Conservation (phyloP, 2,888 invertebrate species). For the Chouioia cunea region DNA sequence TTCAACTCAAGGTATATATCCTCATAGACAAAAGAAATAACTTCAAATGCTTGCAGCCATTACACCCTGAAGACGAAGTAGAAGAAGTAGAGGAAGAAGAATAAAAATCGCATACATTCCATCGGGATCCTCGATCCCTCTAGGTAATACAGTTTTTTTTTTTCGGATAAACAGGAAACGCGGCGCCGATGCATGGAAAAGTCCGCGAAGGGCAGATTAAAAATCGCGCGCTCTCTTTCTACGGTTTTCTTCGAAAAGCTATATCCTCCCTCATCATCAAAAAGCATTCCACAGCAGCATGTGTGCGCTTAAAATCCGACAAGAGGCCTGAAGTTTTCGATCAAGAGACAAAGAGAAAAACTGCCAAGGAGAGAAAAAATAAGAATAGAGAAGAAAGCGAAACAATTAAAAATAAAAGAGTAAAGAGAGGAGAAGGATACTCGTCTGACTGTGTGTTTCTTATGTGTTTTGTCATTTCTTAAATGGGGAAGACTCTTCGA, state of each 20-base stretch:
- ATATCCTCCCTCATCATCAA: slow-evolving; percentile 26
- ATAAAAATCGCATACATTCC: background rate
- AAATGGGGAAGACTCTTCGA: no score
- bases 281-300: background rate
- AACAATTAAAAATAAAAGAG: slow-evolving; percentile 37
- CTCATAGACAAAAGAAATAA: background rate
- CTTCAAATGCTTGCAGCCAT: background rate
- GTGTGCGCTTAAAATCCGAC: background rate
- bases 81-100: no score
- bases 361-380: slow-evolving; percentile 15
- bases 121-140: background rate
- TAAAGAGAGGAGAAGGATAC: background rate
- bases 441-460: no score
- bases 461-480: no score
- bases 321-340: background rate
- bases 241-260: slow-evolving; percentile 46
- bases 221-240: slow-evolving; percentile 44
- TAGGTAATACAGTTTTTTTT: background rate
- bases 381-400: background rate
- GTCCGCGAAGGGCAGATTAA: slow-evolving; percentile 42
- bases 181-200: background rate
- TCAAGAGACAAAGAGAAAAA: slow-evolving; percentile 40
- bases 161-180: no score
- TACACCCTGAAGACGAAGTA: background rate
- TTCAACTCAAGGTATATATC: background rate